These are phyloP conservation scores for Lepus timidus DNA, from an alignment of 2,113 vertebrate species.

Conservation along the genomic window DNA sequence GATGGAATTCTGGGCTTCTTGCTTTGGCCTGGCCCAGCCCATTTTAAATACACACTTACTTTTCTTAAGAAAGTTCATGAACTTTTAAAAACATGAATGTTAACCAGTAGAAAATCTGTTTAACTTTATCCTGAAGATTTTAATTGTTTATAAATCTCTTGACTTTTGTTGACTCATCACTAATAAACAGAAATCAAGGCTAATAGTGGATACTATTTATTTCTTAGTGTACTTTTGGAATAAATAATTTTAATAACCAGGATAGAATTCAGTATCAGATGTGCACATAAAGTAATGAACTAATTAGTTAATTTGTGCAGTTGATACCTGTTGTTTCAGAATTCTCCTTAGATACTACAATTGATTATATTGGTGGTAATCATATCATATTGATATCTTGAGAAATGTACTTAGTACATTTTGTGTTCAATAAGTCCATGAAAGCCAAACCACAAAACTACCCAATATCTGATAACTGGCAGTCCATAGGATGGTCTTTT, in stretches of 20 bases:
- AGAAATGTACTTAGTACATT: background rate
- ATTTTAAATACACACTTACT: no score
- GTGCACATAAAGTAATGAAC: conserved; percentile 69
- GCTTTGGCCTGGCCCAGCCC: no score
- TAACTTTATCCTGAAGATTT: conserved; percentile 65
- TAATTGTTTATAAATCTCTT: conserved; percentile 76
- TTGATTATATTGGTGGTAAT: background rate
- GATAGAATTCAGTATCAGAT: background rate
- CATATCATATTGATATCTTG: background rate
- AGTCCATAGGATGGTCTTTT: background rate
- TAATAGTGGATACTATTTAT: conserved; percentile 59
- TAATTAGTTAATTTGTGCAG: conserved; percentile 69
- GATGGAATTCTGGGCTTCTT: no score
- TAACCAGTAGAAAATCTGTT: background rate
- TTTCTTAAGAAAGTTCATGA: background rate
- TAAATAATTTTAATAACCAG: conserved; percentile 78
- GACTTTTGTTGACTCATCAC: conserved; percentile 56
- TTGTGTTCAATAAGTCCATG: background rate
- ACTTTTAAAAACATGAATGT: background rate
- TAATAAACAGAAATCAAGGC: conserved; percentile 65
- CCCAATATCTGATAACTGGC: background rate
- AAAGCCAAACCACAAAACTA: background rate
- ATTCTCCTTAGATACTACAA: conserved; percentile 44
- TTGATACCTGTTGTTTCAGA: conserved; percentile 65
- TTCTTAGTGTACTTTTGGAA: conserved; percentile 34